Conservation (phyloP, 1,140 invertebrate species). For the Lucilia sericata region DNA sequence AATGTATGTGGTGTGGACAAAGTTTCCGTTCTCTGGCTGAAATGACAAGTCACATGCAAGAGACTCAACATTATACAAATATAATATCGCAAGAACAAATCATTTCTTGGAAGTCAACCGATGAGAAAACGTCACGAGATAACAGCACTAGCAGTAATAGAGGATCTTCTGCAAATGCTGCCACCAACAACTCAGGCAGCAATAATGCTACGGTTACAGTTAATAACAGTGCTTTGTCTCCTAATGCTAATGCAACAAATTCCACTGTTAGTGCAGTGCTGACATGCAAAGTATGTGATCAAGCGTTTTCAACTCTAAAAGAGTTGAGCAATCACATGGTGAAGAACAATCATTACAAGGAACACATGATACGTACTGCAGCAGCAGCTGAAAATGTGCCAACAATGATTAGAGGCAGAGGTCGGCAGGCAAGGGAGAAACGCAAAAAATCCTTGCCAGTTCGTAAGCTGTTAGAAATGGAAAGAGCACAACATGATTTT, state of each 20-base stretch:
- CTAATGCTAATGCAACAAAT: conserved; percentile 60
- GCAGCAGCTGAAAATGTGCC: conserved; percentile 74
- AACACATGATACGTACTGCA: conserved; percentile 83
- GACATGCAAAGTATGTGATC: conserved; percentile 97
- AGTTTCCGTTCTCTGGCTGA: conserved; percentile 95
- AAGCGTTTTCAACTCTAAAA: conserved; percentile 94
- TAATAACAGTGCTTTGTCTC: not conserved
- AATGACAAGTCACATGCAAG: conserved; percentile 98
- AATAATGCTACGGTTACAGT: conserved; percentile 13
- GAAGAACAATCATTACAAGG: conserved; percentile 98
- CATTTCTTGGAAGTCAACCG: conserved; percentile 94
- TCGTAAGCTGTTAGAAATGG: conserved; percentile 88
- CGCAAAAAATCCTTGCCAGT: conserved; percentile 94
- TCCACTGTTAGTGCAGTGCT: conserved; percentile 90
- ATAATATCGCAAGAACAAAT: conserved; percentile 97
- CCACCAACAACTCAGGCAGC: conserved; percentile 44
- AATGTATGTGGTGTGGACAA: conserved; percentile 99
- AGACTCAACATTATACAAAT: conserved; percentile 98
- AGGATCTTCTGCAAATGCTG: conserved; percentile 31
- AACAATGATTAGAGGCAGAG: conserved; percentile 81
- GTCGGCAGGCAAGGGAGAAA: conserved; percentile 88
- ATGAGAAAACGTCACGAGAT: conserved; percentile 75
- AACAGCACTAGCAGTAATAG: conserved; percentile 57
- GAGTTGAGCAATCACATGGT: conserved; percentile 98
- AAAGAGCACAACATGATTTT: conserved; percentile 87